A percentile compares a stretch with the other conserved stretches of the same genome.
These are phyloP conservation scores for Jordanella pulchra DNA, from an alignment of 2,797 vertebrate species.

Conservation along the genomic window DNA sequence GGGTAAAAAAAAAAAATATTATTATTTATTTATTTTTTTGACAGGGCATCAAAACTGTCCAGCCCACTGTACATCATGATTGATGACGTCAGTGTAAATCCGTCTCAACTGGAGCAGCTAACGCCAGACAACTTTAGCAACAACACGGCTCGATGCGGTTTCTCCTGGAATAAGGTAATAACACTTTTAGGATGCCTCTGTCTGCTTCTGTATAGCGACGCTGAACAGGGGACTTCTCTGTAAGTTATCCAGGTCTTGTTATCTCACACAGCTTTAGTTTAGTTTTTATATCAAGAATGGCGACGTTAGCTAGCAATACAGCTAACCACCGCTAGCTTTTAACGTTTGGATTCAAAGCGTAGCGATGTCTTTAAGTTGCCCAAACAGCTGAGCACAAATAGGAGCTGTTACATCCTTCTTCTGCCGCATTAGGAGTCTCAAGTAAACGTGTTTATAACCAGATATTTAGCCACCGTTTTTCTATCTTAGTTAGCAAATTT, in stretches of 20 bases:
- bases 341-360: not conserved
- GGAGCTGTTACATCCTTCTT: not conserved
- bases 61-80: not conserved
- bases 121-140: constrained; percentile 43
- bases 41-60: not conserved
- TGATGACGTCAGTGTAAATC: constrained; percentile 44
- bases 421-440: accelerated
- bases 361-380: not conserved
- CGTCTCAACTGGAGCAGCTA: constrained; percentile 34
- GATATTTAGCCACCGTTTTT: not conserved
- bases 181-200: not conserved
- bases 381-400: not conserved
- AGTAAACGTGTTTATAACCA: not conserved
- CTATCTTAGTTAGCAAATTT: not conserved
- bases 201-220: not conserved
- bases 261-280: not conserved
- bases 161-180: constrained; percentile 41
- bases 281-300: constrained; percentile 35
- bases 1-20: not conserved
- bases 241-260: not conserved
- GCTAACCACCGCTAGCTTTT: constrained; percentile 21
- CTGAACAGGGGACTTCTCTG: accelerated
- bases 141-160: constrained; percentile 20
- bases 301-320: constrained; percentile 18
- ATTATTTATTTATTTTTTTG: not conserved